Base-by-base conservation (phyloP, 2,113 vertebrate genomes). In the Ophiodon elongatus region DNA sequence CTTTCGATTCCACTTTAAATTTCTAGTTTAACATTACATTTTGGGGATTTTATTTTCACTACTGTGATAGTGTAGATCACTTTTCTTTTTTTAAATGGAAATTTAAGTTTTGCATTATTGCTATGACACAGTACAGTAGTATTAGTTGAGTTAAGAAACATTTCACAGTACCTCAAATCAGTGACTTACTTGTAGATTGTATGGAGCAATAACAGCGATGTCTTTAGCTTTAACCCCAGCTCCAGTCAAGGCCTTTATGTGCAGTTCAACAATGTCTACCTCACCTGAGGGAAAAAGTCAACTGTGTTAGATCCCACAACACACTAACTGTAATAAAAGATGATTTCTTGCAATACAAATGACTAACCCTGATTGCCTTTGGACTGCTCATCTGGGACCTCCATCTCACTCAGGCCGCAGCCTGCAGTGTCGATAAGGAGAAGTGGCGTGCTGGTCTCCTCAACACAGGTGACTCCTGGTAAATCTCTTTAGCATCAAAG, bases 351-450 rank as follows among this genome's bases (percentile, higher is more conserved):
- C 13, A 23, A 15, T 17, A 37, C 69, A 74, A 43, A 66, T 8
- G 45, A 60, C 59, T 31, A 89, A 99, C 98, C 98, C 83, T 95
- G 93, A 79, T 99, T 99, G 17, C 98, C 98, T 86, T 96, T 97
- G 1, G 98, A 99, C 91, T 97, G 97, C 14, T 97, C 97, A 2
- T 98, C 97, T 4, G 96, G 85, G 35, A 94, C 92, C 8, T 99
- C 97, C 86, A 97, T 95, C 85, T 99, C 98, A 23, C 93, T 95
- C 4, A 99, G 95, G 60, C 97, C 98, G 0, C 97, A 99, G 87
- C 97, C 96, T 0, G 97, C 96, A 0, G 98, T 99, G 94, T 99
- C 98, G 29, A 99, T 96, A 0, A 99, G 96, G 80, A 99, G 73
- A 47, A 99, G 87, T 0, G 98, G 94, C 0, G 89, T 37, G 2